Conservation (phyloP, 1,140 invertebrate species). For the Oscheius sp. region DNA sequence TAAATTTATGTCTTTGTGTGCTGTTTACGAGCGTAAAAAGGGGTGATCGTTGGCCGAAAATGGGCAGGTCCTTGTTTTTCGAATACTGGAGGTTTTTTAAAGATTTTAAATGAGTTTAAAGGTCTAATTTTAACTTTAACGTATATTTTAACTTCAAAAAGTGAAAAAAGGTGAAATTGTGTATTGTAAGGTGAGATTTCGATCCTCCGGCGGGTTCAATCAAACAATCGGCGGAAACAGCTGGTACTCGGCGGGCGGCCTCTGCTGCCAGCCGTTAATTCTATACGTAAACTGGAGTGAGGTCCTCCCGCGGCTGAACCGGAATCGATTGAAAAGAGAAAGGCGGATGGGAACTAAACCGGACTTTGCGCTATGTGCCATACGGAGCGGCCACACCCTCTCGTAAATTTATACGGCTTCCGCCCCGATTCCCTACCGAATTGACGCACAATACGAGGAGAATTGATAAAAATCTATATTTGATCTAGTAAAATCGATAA, state of each 20-base stretch:
- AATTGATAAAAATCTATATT: no score
- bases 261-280: background rate
- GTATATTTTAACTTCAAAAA: no score
- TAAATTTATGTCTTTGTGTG: no score
- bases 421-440: no score
- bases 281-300: constrained; percentile 2
- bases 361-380: no score
- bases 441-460: no score
- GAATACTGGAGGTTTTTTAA: background rate
- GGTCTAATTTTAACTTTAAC: no score
- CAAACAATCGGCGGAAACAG: background rate
- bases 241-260: background rate
- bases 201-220: background rate
- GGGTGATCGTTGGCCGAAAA: background rate
- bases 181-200: background rate
- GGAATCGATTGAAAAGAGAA: constrained; percentile 2
- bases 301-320: background rate
- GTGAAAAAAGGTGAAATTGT: background rate
- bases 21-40: no score
- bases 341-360: background rate
- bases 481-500: no score
- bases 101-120: no score
- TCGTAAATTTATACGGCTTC: no score
- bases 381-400: constrained; percentile 3
- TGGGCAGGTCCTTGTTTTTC: background rate